phyloP scores from a whole-genome alignment of 1,140 invertebrate genomes.

The Contarinia nasturtii region DNA sequence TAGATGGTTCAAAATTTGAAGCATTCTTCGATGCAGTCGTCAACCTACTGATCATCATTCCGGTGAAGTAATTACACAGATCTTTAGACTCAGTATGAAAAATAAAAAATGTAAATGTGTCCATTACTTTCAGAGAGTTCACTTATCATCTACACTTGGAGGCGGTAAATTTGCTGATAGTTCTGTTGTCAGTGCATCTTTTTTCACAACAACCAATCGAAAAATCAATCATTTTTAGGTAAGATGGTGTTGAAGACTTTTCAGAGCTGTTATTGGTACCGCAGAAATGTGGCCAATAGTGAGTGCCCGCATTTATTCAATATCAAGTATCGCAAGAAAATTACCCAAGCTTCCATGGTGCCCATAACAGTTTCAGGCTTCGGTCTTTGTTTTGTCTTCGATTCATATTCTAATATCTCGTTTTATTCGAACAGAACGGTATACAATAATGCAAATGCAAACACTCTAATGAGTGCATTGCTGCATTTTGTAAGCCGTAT shows the following conservation, averaged over 20 bases:
- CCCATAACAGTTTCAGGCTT: no score
- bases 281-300: slow-evolving; percentile 2
- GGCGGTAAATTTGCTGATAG: slow-evolving; percentile 67
- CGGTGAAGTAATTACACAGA: slow-evolving; percentile 14
- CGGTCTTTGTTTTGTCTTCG: no score
- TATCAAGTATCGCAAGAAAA: no score
- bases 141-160: slow-evolving; percentile 81
- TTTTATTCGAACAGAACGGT: slow-evolving; percentile 33
- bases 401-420: slow-evolving; percentile 5
- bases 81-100: background rate
- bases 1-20: slow-evolving; percentile 21
- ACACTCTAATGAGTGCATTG: slow-evolving; percentile 51
- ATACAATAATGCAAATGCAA: slow-evolving; percentile 46
- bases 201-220: slow-evolving; percentile 39
- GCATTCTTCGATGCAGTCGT: slow-evolving; percentile 22
- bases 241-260: no score
- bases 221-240: slow-evolving; percentile 19
- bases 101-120: background rate
- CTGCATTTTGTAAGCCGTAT: slow-evolving; percentile 62
- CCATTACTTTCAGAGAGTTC: slow-evolving; percentile 44
- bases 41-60: slow-evolving; percentile 21
- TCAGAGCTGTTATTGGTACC: no score
- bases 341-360: no score
- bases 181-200: slow-evolving; percentile 75
- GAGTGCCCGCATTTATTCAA: no score